A percentile compares a stretch with the other conserved stretches of the same genome.
Evolutionary conservation across 2,797 vertebrate genomes (phyloP).

Genomic region (Micropoecilia bifurca): DNA sequence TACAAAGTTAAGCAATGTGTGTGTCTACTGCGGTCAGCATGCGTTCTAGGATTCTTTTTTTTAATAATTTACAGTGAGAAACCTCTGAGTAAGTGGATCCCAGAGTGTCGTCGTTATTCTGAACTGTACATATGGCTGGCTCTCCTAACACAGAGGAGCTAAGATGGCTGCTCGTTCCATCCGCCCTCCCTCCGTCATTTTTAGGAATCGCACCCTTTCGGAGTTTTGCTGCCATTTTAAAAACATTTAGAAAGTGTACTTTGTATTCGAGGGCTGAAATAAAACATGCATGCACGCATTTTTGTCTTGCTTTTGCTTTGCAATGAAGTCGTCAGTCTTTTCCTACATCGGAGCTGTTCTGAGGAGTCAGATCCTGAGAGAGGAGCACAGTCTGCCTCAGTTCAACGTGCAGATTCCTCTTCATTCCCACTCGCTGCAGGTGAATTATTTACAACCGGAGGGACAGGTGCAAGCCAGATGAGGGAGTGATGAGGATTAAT

Average conservation of each 20-base stretch:
- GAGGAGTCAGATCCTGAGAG: slow-evolving; percentile 21
- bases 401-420: slow-evolving; percentile 21
- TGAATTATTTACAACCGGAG: slow-evolving; percentile 74
- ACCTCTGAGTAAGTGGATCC: slow-evolving; percentile 48
- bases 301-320: slow-evolving; percentile 18
- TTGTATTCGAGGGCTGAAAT: slow-evolving; percentile 37
- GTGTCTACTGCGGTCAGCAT: slow-evolving; percentile 74
- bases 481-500: slow-evolving; percentile 40
- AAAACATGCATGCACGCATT: slow-evolving; percentile 44
- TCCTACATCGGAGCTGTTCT: slow-evolving; percentile 36
- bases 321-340: slow-evolving; percentile 44
- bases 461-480: slow-evolving; percentile 41
- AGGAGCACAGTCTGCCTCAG: slow-evolving; percentile 20
- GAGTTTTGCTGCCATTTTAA: slow-evolving; percentile 6
- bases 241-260: slow-evolving; percentile 34
- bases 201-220: slow-evolving; percentile 18
- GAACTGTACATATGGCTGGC: slow-evolving; percentile 58
- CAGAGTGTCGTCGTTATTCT: slow-evolving; percentile 8
- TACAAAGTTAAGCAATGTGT: slow-evolving; percentile 50
- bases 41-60: slow-evolving; percentile 55
- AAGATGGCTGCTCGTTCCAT: slow-evolving; percentile 16
- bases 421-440: slow-evolving; percentile 31
- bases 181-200: background rate
- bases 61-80: slow-evolving; percentile 52
- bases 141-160: slow-evolving; percentile 33